A percentile compares a stretch with the other conserved stretches of the same genome.
These are phyloP conservation scores for Echinarachnius parma DNA, from an alignment of 53 echinoderm and acorn worm genomes.

Conservation along the genomic window DNA sequence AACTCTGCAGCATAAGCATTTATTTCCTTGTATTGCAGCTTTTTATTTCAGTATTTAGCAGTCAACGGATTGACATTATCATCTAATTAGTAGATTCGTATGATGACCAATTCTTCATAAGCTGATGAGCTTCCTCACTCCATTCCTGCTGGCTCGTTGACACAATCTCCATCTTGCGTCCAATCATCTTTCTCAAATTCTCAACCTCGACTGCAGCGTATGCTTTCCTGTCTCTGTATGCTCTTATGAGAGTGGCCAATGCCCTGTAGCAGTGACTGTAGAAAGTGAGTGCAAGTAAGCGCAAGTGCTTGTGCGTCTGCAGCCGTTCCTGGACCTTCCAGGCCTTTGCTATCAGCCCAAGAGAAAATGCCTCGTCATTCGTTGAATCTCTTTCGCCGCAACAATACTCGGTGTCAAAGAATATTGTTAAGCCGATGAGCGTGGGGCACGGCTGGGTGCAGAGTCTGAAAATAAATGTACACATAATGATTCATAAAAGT, in stretches of 20 bases:
- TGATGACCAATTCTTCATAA: conserved; percentile 25
- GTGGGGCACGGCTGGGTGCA: conserved; percentile 32
- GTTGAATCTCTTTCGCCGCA: background rate
- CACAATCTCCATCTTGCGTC: conserved; percentile 8
- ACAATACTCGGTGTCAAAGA: background rate
- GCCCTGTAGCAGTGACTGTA: conserved; percentile 10
- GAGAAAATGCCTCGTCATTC: too few relatives aligned
- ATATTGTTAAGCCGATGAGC: background rate
- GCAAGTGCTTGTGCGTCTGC: conserved; percentile 11
- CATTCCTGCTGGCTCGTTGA: background rate
- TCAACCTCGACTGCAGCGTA: background rate
- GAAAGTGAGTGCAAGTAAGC: conserved; percentile 4
- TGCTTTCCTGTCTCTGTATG: conserved; percentile 11
- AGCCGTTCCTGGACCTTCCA: conserved; percentile 17
- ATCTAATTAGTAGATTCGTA: conserved; percentile 24
- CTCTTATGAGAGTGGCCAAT: conserved; percentile 10
- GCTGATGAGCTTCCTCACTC: background rate
- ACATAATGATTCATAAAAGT: too few relatives aligned
- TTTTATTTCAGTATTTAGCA: too few relatives aligned
- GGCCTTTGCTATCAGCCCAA: conserved; percentile 4
- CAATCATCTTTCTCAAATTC: background rate
- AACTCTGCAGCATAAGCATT: too few relatives aligned
- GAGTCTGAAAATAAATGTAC: background rate
- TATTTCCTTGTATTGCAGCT: too few relatives aligned
- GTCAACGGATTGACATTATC: background rate